Base-by-base conservation (phyloP, 2,888 invertebrate species). In the Andrena bicolor region DNA sequence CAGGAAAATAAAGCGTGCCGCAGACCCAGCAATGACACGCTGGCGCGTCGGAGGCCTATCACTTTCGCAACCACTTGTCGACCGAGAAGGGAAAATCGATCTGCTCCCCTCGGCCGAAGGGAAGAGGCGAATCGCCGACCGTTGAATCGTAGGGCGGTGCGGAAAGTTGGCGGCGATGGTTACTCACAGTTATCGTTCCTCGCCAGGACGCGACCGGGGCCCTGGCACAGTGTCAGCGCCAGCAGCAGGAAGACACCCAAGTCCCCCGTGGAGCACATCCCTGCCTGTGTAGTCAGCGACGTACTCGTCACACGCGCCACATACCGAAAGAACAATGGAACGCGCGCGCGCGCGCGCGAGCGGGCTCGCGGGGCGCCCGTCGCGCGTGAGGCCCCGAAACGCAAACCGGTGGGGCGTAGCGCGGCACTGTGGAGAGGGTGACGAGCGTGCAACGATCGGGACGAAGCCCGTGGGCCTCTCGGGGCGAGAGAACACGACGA, bases 101-200 rank as follows among this genome's bases (percentile, higher is more conserved):
- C 35, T 32, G 23, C 16, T 23, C 56, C 26, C 69, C 23, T 13
- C 23, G 41, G 20, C 35, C n/a, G 20, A n/a, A 10, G 35, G 10
- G 10, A 35, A 28, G 13, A 26, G 10, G 20, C 6, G 60, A 53
- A 56, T 56, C 61, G 61, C 20, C n/a, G 30, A 20, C 3, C 35
- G 35, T 35, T 3, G 64, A 48, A 28, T 26, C 26, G 61, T 1
- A 6, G 30, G 30, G 32, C 16, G 30, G 20, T 20, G 64, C 23
- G 56, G 16, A 56, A 23, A 56, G 23, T 56, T 41, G 13, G 0
- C 51, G n/a, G 6, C 2, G 16, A 2, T 0, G 20, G 23, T 41
- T 72, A 92, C 92, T 92, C 87, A 92, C 92, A 91, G 71, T 91
- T 89, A 71, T 92, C 92, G 87, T 92, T 92, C 80, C 88, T 91